A percentile compares a stretch with the other conserved stretches of the same genome.
Evolutionary conservation across 2,113 vertebrate species (phyloP).

Genomic region (Acrocephalus kingi): DNA sequence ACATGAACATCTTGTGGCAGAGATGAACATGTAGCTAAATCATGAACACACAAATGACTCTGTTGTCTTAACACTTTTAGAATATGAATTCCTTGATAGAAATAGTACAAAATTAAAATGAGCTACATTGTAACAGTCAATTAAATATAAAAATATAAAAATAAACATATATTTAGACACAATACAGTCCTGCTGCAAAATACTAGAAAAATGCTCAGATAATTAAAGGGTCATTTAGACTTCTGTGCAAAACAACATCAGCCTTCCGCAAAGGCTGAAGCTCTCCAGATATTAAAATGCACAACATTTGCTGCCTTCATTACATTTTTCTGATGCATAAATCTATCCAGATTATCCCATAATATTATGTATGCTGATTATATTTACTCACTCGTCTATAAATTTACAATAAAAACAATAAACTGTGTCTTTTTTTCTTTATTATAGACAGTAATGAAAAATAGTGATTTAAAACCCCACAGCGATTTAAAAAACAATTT

Average conservation of each 20-base stretch:
- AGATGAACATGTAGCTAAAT: background rate
- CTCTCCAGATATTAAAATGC: background rate
- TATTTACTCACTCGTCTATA: background rate
- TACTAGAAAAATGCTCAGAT: background rate
- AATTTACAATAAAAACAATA: background rate
- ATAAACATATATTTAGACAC: background rate
- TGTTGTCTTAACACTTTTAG: background rate
- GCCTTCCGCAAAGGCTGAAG: background rate
- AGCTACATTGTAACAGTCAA: background rate
- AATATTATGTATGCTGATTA: background rate
- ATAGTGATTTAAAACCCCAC: background rate
- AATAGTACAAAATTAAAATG: background rate
- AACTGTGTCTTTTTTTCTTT: background rate
- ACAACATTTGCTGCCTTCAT: background rate
- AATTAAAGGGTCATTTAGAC: background rate
- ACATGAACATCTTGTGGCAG: background rate
- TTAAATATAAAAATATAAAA: background rate
- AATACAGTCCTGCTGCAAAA: background rate
- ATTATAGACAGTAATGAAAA: background rate
- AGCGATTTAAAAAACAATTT: background rate
- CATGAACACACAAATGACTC: background rate
- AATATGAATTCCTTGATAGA: background rate
- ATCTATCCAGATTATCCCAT: slow-evolving; percentile 2
- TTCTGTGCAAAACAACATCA: background rate
- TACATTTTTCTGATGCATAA: background rate